Conservation (phyloP, 2,888 invertebrate species). For the Lydus trimaculatus region DNA sequence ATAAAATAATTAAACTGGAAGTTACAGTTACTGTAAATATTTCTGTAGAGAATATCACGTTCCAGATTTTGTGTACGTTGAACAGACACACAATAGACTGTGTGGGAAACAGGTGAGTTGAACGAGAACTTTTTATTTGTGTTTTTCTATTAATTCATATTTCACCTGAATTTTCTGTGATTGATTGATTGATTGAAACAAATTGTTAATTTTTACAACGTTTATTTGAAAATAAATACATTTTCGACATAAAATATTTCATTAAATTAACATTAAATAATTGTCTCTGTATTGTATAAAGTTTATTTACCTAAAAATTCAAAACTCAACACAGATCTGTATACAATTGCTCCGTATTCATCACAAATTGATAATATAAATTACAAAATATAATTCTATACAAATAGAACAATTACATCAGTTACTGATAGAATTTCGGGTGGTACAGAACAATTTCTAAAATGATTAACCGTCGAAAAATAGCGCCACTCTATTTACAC, state of each 20-base stretch:
- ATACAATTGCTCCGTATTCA: conserved; percentile 28
- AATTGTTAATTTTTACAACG: conserved; percentile 22
- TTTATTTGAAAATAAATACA: conserved; percentile 35
- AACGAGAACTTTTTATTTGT: no score
- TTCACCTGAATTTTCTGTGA: background rate
- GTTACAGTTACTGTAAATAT: no score
- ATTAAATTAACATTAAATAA: background rate
- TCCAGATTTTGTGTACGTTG: no score
- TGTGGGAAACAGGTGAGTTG: no score
- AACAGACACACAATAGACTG: no score
- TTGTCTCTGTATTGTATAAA: conserved; percentile 9
- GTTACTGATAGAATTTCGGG: background rate
- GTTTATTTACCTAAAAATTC: background rate
- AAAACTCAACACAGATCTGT: background rate
- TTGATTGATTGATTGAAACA: background rate
- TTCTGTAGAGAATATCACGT: background rate
- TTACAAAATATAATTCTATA: conserved; percentile 25
- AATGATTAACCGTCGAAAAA: background rate
- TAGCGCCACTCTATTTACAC: background rate
- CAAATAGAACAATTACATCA: background rate
- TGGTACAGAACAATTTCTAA: background rate
- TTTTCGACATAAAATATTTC: conserved; percentile 21
- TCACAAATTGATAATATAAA: conserved; percentile 29
- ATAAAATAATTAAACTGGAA: no score
- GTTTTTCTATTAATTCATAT: no score